These are phyloP conservation scores for Ciconia maguari DNA, from an alignment of 2,113 vertebrate genomes.

Conservation along the genomic window DNA sequence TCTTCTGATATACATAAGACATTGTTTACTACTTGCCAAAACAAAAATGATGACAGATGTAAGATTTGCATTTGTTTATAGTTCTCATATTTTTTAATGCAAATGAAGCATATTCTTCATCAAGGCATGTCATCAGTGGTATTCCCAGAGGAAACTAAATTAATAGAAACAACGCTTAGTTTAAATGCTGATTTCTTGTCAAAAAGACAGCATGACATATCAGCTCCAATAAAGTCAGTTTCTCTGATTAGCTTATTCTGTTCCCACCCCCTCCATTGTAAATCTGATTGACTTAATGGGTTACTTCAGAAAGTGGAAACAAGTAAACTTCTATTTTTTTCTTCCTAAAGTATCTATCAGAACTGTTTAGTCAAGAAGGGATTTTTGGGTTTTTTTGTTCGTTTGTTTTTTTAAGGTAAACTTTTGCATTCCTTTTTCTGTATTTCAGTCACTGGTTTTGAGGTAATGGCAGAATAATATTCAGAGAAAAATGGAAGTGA, in stretches of 20 bases:
- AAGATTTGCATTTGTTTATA: conserved; percentile 12
- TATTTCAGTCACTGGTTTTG: not conserved
- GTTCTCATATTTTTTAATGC: conserved; percentile 2
- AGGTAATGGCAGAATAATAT: not conserved
- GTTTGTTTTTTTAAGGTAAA: not conserved
- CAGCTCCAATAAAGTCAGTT: not conserved
- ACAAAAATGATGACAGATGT: not conserved
- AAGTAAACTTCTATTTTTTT: not conserved
- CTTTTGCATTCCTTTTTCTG: not conserved
- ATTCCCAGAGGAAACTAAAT: not conserved
- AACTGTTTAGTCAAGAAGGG: not conserved
- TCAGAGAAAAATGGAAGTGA: not conserved
- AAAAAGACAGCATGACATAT: not conserved
- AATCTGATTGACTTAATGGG: not conserved
- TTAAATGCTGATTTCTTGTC: conserved; percentile 44
- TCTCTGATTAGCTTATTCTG: not conserved
- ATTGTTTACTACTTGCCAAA: not conserved
- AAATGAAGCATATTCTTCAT: conserved; percentile 31
- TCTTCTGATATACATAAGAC: not conserved
- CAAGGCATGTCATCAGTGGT: not conserved
- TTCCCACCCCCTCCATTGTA: not conserved
- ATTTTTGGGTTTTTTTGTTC: not conserved
- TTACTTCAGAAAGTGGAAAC: not conserved
- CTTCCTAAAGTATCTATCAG: not conserved
- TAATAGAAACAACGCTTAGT: conserved; percentile 13